phyloP scores from a whole-genome alignment of 1,140 invertebrate genomes.

The Archivesica marissinica region DNA sequence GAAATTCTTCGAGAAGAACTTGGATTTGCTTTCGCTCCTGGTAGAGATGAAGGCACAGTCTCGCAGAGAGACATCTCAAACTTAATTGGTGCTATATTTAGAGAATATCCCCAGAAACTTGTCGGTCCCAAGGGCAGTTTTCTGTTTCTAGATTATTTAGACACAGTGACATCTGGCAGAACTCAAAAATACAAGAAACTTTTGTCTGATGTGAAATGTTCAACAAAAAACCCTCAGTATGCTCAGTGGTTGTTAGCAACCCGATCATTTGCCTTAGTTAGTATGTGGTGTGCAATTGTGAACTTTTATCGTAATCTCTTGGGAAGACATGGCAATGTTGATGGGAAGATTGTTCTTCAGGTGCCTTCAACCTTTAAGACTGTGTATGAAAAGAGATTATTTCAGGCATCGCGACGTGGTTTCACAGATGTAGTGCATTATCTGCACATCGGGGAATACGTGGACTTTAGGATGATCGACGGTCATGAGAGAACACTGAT shows the following conservation, averaged over 20 bases:
- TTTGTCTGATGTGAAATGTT: slow-evolving; percentile 82
- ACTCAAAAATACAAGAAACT: slow-evolving; percentile 79
- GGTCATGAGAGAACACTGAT: slow-evolving; percentile 77
- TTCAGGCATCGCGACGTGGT: slow-evolving; percentile 79
- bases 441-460: slow-evolving; percentile 74
- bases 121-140: slow-evolving; percentile 77
- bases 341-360: slow-evolving; percentile 60
- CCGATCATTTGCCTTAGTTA: slow-evolving; percentile 81
- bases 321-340: slow-evolving; percentile 45
- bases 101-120: slow-evolving; percentile 82
- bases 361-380: slow-evolving; percentile 46
- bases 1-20: slow-evolving; percentile 81
- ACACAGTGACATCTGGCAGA: slow-evolving; percentile 80
- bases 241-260: slow-evolving; percentile 82
- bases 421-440: slow-evolving; percentile 83
- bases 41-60: slow-evolving; percentile 76
- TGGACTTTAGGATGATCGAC: slow-evolving; percentile 72
- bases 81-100: slow-evolving; percentile 79
- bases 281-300: slow-evolving; percentile 80
- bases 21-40: slow-evolving; percentile 80
- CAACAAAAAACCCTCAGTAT: slow-evolving; percentile 81
- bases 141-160: slow-evolving; percentile 82
- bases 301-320: slow-evolving; percentile 81
- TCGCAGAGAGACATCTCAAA: slow-evolving; percentile 74
- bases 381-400: slow-evolving; percentile 71